A percentile compares a stretch with the other conserved stretches of the same genome.
Conservation (phyloP, 2,113 vertebrate genomes). For the Crypturellus undulatus region DNA sequence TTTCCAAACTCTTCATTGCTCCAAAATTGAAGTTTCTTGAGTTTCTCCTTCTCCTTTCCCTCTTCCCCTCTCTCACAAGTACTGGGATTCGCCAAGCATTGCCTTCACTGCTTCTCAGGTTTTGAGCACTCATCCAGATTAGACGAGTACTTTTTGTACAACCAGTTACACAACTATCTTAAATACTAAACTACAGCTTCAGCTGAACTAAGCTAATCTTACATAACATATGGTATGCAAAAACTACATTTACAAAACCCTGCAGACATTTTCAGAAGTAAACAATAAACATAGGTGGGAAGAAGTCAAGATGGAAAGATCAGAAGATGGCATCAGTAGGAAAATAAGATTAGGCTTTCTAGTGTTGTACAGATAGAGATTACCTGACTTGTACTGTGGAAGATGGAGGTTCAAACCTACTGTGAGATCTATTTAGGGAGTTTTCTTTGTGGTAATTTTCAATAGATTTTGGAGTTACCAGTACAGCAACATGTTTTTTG, state of each 20-base stretch:
- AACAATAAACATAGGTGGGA: not conserved
- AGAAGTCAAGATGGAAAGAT: slow-evolving; percentile 18
- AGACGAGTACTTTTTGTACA: not conserved
- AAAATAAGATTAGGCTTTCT: not conserved
- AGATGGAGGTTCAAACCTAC: not conserved
- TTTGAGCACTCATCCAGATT: not conserved
- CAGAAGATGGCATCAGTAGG: not conserved
- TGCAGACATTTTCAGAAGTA: not conserved
- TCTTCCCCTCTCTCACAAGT: not conserved
- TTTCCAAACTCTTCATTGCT: not conserved
- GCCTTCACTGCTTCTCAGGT: not conserved
- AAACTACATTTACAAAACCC: not conserved
- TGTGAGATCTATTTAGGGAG: not conserved
- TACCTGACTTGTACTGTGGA: not conserved
- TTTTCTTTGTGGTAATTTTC: not conserved
- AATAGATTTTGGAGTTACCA: not conserved
- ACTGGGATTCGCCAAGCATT: not conserved
- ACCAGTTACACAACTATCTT: slow-evolving; percentile 27
- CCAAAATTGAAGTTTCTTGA: not conserved
- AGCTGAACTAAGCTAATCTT: not conserved
- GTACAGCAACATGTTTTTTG: not conserved
- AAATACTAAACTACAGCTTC: not conserved
- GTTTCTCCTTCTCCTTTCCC: not conserved
- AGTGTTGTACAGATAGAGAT: not conserved
- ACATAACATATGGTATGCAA: not conserved